phyloP scores from a whole-genome alignment of 2,888 invertebrate genomes.

The Agrilus cyanescens region DNA sequence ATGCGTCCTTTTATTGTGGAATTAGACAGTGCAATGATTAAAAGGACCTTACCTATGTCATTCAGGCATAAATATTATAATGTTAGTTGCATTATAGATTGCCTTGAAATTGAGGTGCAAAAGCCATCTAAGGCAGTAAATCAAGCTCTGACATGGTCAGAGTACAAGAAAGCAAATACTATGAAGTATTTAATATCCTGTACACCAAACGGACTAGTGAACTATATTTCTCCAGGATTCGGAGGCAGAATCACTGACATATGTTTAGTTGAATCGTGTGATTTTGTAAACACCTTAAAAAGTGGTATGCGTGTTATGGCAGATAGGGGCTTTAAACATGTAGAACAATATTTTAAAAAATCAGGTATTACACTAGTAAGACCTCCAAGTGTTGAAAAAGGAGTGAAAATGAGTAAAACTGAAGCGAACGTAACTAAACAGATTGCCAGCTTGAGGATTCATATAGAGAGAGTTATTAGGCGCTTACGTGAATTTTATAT shows the following conservation, averaged over 20 bases:
- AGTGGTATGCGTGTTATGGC: slow-evolving; percentile 13
- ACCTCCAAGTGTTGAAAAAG: slow-evolving; percentile 14
- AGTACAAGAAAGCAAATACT: slow-evolving; percentile 18
- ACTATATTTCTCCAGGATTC: slow-evolving; percentile 22
- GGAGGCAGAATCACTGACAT: slow-evolving; percentile 21
- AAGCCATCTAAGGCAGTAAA: too few species aligned
- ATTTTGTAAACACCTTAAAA: slow-evolving; percentile 14
- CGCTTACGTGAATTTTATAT: slow-evolving; percentile 15
- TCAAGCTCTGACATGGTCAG: too few species aligned
- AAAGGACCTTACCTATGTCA: too few species aligned
- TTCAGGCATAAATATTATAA: too few species aligned
- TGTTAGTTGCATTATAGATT: too few species aligned
- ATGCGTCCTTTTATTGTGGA: not conserved
- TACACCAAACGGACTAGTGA: slow-evolving; percentile 20
- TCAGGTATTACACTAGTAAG: slow-evolving; percentile 12
- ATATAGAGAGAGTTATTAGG: slow-evolving; percentile 15
- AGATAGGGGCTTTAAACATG: slow-evolving; percentile 18
- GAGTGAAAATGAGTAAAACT: slow-evolving; percentile 9
- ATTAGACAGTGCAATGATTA: too few species aligned
- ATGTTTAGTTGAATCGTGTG: slow-evolving; percentile 13
- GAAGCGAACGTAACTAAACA: slow-evolving; percentile 15
- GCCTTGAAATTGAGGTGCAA: too few species aligned
- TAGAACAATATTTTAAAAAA: slow-evolving; percentile 12
- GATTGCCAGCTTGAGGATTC: slow-evolving; percentile 16
- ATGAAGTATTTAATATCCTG: slow-evolving; percentile 17